These are phyloP conservation scores for Neoscelio sp. DNA, from an alignment of 2,888 invertebrate species.

Conservation along the genomic window DNA sequence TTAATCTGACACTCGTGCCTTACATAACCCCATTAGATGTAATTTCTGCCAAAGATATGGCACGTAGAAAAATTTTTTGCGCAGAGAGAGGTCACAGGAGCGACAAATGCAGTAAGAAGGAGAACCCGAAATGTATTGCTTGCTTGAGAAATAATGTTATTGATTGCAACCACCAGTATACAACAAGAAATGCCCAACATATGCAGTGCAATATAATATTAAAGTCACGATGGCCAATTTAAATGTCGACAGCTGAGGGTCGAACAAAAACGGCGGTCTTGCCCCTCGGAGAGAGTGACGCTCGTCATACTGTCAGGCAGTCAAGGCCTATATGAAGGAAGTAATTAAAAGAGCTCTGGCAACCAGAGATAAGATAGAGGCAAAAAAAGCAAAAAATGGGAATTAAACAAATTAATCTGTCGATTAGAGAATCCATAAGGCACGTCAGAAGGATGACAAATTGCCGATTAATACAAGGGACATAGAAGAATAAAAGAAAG, in stretches of 20 bases:
- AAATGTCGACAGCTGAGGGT: not conserved
- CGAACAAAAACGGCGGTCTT: not conserved
- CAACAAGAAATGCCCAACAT: not conserved
- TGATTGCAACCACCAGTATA: not conserved
- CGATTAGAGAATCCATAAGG: too few species aligned
- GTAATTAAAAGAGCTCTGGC: not conserved
- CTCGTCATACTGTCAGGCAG: not conserved
- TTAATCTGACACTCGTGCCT: too few species aligned
- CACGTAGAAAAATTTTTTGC: too few species aligned
- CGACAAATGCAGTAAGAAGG: not conserved
- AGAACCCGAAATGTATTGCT: not conserved
- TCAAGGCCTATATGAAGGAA: not conserved
- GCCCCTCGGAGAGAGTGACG: not conserved
- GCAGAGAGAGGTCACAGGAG: not conserved
- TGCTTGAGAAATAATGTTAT: constrained; percentile 1
- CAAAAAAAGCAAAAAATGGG: too few species aligned
- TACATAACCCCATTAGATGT: too few species aligned
- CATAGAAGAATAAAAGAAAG: too few species aligned
- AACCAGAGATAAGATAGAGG: not conserved
- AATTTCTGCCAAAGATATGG: too few species aligned
- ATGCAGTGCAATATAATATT: not conserved
- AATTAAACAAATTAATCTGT: too few species aligned
- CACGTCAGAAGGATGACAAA: too few species aligned
- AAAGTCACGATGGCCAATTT: not conserved
- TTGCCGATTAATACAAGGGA: too few species aligned